Evolutionary conservation across 2,888 invertebrate genomes (phyloP).

Genomic region (Eilema sororculum): DNA sequence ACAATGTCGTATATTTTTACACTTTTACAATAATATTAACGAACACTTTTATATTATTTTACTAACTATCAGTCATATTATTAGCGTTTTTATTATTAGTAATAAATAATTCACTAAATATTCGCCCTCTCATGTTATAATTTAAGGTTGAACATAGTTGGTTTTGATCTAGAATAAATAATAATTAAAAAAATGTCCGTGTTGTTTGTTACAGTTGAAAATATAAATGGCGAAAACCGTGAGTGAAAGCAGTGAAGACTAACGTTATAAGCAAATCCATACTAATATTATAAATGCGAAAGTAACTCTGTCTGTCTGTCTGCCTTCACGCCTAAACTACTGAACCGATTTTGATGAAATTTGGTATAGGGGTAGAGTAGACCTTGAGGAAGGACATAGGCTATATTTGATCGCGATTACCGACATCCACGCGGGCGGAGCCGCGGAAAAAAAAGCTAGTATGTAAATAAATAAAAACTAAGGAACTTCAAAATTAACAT

Average conservation of each 20-base stretch:
- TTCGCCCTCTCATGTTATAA: conserved; percentile 58
- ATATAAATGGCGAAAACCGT: conserved; percentile 25
- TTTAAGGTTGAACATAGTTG: conserved; percentile 21
- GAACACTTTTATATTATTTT: conserved; percentile 38
- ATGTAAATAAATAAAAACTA: too few species aligned
- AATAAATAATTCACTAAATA: conserved; percentile 49
- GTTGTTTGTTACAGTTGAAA: neutral
- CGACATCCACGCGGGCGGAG: too few species aligned
- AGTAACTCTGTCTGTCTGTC: too few species aligned
- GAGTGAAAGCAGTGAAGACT: conserved; percentile 37
- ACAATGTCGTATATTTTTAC: conserved; percentile 31
- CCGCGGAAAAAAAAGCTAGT: too few species aligned
- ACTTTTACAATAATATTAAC: conserved; percentile 36
- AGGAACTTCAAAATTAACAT: too few species aligned
- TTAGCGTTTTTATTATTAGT: conserved; percentile 36
- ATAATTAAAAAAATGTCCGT: neutral
- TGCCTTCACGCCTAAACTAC: too few species aligned
- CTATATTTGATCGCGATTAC: too few species aligned
- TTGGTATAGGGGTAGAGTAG: too few species aligned
- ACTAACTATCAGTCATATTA: conserved; percentile 66
- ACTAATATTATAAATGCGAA: too few species aligned
- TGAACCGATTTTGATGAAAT: too few species aligned
- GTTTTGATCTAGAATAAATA: conserved; percentile 28
- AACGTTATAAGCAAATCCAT: too few species aligned
- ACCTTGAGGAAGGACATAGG: too few species aligned